A percentile compares a stretch with the other conserved stretches of the same genome.
Evolutionary conservation across 1,140 invertebrate species (phyloP).

Genomic region (Cyrtorhinus lividipennis): DNA sequence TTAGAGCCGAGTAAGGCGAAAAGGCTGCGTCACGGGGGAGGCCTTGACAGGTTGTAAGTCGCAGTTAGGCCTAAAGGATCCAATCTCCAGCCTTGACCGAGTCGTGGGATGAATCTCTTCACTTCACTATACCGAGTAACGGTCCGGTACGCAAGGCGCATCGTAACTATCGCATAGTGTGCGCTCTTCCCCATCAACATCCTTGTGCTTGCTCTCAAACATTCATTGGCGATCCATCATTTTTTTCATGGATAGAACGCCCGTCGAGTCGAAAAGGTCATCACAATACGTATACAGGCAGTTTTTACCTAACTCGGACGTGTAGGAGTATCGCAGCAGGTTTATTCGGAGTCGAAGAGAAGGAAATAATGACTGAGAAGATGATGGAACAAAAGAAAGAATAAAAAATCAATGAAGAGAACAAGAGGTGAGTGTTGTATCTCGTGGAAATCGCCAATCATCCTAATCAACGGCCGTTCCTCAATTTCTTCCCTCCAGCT

Average conservation of each 20-base stretch:
- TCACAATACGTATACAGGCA: too few relatives aligned
- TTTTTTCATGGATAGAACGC: neutral
- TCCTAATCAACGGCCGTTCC: too few relatives aligned
- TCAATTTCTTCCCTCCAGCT: too few relatives aligned
- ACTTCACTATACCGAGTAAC: neutral
- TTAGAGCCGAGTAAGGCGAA: slow-evolving; percentile 3
- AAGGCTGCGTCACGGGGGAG: slow-evolving; percentile 3
- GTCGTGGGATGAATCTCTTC: slow-evolving; percentile 9
- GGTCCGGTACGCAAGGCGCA: neutral
- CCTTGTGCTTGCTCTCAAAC: neutral
- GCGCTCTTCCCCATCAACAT: neutral
- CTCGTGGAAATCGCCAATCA: too few relatives aligned
- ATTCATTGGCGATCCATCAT: neutral
- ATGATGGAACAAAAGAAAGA: too few relatives aligned
- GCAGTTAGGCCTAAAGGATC: neutral
- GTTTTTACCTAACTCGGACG: too few relatives aligned
- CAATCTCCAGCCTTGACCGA: slow-evolving; percentile 6
- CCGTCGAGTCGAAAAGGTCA: neutral
- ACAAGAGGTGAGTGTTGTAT: too few relatives aligned
- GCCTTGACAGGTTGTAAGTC: slow-evolving; percentile 4
- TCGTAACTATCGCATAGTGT: neutral
- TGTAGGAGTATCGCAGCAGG: too few relatives aligned
- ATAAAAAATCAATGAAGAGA: too few relatives aligned
- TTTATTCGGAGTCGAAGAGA: too few relatives aligned
- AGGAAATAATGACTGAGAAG: too few relatives aligned